Percentiles rank a stretch among this genome's conserved stretches.
Conservation (phyloP, 2,888 invertebrate genomes). For the Formica aserva region DNA sequence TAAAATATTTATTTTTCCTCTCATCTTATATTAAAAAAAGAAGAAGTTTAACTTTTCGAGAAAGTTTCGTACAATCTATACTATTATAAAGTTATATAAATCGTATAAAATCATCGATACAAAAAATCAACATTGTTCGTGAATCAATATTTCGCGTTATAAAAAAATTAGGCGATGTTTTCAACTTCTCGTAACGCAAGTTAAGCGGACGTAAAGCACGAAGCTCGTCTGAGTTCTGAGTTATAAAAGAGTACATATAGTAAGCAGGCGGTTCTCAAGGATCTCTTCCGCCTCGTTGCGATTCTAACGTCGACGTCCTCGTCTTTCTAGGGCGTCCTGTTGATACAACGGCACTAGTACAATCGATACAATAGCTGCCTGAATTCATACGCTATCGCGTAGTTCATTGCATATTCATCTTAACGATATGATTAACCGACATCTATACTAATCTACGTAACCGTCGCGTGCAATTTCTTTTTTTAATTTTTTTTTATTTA, state of each 20-base stretch:
- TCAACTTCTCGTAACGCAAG: not conserved
- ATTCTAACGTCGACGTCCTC: constrained; percentile 60
- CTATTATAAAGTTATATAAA: not conserved
- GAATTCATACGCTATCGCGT: constrained; percentile 27
- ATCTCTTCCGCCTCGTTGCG: constrained; percentile 30
- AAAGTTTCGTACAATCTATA: not conserved
- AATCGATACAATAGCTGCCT: constrained; percentile 62
- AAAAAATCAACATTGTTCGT: not conserved
- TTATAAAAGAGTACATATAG: constrained; percentile 21
- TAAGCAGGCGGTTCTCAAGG: not conserved
- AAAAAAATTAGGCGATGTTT: not conserved
- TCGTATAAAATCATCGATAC: not conserved
- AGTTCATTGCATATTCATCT: constrained; percentile 62
- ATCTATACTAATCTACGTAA: constrained; percentile 33
- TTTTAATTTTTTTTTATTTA: no score
- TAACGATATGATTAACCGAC: constrained; percentile 58
- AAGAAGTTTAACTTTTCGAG: not conserved
- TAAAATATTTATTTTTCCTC: constrained; percentile 27
- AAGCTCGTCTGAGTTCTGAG: constrained; percentile 3
- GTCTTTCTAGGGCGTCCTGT: constrained; percentile 60
- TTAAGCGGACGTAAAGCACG: constrained; percentile 10
- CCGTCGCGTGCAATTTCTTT: not conserved
- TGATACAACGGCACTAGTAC: constrained; percentile 59
- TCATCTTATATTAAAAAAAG: not conserved
- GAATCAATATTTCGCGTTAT: not conserved